phyloP scores from a whole-genome alignment of 2,888 invertebrate species.

The Xylota segnis region DNA sequence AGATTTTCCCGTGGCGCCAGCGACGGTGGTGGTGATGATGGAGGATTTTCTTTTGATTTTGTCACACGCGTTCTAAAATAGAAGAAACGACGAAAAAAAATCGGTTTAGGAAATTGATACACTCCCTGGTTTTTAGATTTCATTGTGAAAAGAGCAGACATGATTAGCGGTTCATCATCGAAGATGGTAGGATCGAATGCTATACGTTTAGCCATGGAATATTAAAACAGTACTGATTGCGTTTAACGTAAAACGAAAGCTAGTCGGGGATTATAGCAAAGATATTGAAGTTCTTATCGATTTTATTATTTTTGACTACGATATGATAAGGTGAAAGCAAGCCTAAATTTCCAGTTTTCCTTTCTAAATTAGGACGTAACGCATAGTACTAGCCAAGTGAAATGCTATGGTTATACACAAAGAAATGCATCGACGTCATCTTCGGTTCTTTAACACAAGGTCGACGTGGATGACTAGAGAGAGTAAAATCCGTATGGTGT shows the following conservation, averaged over 20 bases:
- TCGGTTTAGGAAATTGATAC: constrained; percentile 54
- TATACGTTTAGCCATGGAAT: neutral
- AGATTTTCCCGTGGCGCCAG: neutral
- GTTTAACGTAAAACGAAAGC: neutral
- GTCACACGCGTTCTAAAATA: constrained; percentile 70
- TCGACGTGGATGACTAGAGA: no score
- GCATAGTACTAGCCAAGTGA: no score
- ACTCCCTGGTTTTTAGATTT: constrained; percentile 37
- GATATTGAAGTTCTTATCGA: neutral
- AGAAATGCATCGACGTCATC: no score
- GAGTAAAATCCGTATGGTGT: no score
- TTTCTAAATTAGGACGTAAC: neutral
- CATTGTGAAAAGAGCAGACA: constrained; percentile 63
- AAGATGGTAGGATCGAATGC: neutral
- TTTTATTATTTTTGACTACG: neutral
- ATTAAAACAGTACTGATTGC: neutral
- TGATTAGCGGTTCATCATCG: neutral
- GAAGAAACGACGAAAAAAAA: constrained; percentile 69
- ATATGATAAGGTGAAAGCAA: neutral
- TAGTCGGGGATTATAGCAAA: neutral
- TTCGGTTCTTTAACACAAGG: no score
- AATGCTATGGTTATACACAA: no score
- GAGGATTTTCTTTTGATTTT: constrained; percentile 30
- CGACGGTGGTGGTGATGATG: neutral
- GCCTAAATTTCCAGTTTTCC: neutral